Evolutionary conservation across 53 echinoderm and acorn worm genomes (phyloP).

Genomic region (Astropecten irregularis): DNA sequence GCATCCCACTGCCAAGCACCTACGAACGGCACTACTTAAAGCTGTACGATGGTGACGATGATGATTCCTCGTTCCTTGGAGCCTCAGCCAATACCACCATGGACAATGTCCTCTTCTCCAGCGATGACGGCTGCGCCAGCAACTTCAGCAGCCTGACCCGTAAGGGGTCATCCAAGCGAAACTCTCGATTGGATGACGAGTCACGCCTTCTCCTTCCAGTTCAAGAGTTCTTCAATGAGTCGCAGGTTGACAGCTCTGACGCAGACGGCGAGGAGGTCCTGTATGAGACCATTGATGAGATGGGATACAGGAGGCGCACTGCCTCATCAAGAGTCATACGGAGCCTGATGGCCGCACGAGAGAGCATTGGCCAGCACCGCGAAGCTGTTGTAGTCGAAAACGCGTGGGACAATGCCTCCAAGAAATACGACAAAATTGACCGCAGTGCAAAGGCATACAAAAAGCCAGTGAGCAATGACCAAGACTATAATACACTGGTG

Average conservation of each 20-base stretch:
- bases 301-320: slow-evolving; percentile 46
- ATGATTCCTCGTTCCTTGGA: background rate
- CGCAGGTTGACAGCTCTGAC: background rate
- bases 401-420: slow-evolving; percentile 16
- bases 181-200: slow-evolving; percentile 12
- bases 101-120: background rate
- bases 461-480: background rate
- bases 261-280: slow-evolving; percentile 13
- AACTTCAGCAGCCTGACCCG: background rate
- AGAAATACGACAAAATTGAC: slow-evolving; percentile 40
- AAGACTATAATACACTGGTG: slow-evolving; percentile 19
- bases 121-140: slow-evolving; percentile 17
- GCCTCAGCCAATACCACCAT: slow-evolving; percentile 36
- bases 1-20: slow-evolving; percentile 16
- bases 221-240: slow-evolving; percentile 41
- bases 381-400: slow-evolving; percentile 25
- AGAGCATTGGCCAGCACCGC: slow-evolving; percentile 2
- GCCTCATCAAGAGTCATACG: slow-evolving; percentile 32
- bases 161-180: slow-evolving; percentile 27
- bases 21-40: slow-evolving; percentile 35
- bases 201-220: slow-evolving; percentile 32
- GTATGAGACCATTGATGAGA: slow-evolving; percentile 54
- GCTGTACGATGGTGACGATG: slow-evolving; percentile 41
- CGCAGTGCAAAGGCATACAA: slow-evolving; percentile 17
- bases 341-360: slow-evolving; percentile 28